Evolutionary conservation across 2,113 vertebrate genomes (phyloP).

Genomic region (Agapornis roseicollis): DNA sequence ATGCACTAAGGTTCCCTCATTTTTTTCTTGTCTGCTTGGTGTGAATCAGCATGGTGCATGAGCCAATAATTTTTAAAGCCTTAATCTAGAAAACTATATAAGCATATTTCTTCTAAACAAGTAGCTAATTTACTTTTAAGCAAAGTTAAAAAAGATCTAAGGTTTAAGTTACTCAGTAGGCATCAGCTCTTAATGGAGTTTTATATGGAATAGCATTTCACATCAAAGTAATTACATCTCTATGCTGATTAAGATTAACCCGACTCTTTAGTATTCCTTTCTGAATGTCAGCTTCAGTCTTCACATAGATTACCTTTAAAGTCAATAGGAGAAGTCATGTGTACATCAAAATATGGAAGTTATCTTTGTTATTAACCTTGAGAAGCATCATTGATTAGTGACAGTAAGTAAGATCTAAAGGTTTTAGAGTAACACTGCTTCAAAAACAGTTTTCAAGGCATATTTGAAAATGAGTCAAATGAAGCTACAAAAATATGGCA

Average conservation of each 20-base stretch:
- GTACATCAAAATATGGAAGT: not conserved
- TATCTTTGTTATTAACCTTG: constrained; percentile 62
- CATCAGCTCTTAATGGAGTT: not conserved
- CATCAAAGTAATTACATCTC: constrained; percentile 18
- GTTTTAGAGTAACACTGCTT: constrained; percentile 25
- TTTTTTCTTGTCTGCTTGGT: not conserved
- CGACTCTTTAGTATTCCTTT: not conserved
- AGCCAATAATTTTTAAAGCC: not conserved
- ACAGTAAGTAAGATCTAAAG: constrained; percentile 40
- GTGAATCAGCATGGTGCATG: not conserved
- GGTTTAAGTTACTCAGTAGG: not conserved
- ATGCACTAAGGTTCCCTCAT: not conserved
- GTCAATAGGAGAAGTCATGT: constrained; percentile 34
- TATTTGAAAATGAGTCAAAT: constrained; percentile 2
- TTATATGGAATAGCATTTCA: not conserved
- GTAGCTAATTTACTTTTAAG: not conserved
- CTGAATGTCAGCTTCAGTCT: constrained; percentile 20
- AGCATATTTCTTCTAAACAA: not conserved
- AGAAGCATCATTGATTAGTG: constrained; percentile 36
- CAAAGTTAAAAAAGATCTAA: not conserved
- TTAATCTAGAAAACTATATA: not conserved
- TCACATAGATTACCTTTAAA: constrained; percentile 6
- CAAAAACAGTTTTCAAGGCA: constrained; percentile 36
- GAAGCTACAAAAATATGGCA: not conserved
- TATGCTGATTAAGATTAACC: constrained; percentile 3